Evolutionary conservation across 1,140 invertebrate species (phyloP).

Genomic region (Episyrphus balteatus): DNA sequence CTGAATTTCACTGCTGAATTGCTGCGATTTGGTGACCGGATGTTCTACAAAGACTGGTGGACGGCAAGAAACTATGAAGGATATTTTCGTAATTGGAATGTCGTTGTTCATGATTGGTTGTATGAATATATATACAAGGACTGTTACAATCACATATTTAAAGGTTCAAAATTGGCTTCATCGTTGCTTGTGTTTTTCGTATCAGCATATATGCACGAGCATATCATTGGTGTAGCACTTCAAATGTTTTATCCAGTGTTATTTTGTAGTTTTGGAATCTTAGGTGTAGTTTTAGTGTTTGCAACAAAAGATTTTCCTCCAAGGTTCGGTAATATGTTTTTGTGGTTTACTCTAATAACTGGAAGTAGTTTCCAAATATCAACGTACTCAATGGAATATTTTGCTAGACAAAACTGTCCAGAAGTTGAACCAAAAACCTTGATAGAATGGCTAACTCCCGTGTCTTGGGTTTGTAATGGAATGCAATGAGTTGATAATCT

Average conservation of each 20-base stretch:
- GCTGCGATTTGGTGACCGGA: constrained; percentile 71
- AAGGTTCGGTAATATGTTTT: constrained; percentile 59
- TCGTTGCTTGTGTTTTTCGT: constrained; percentile 48
- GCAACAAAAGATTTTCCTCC: constrained; percentile 42
- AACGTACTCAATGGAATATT: constrained; percentile 76
- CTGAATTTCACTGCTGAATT: constrained; percentile 82
- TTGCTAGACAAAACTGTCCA: constrained; percentile 68
- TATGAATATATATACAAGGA: constrained; percentile 87
- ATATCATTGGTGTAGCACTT: constrained; percentile 65
- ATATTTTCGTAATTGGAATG: constrained; percentile 90
- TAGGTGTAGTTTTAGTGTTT: constrained; percentile 48
- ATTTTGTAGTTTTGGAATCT: constrained; percentile 54
- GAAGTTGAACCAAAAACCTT: constrained; percentile 9
- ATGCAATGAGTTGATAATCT: no score
- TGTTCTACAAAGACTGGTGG: constrained; percentile 95
- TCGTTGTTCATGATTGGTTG: constrained; percentile 89
- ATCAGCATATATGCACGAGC: constrained; percentile 74
- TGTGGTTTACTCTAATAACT: constrained; percentile 67
- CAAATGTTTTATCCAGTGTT: constrained; percentile 81
- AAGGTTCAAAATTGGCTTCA: constrained; percentile 42
- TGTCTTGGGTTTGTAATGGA: no score
- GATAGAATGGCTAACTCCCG: no score
- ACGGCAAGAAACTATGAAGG: constrained; percentile 65
- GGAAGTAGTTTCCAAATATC: constrained; percentile 67
- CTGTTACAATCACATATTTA: constrained; percentile 47